Conservation (phyloP, 2,797 vertebrate genomes). For the Poeciliopsis paucimaculata region DNA sequence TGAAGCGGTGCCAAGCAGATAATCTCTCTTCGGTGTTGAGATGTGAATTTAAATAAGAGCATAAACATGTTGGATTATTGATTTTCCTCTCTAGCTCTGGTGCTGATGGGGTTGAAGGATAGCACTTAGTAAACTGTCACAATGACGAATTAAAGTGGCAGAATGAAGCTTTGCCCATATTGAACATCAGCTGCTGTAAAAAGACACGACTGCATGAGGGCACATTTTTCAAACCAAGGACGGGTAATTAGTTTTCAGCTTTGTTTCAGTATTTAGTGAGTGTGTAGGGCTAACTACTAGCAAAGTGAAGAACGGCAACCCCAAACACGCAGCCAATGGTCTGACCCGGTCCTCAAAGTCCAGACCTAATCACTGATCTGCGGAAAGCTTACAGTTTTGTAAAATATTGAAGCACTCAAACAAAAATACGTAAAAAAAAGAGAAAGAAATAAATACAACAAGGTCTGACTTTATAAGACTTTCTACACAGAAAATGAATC, state of each 20-base stretch:
- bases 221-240: background rate
- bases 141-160: constrained; percentile 21
- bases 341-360: background rate
- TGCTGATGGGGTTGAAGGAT: constrained; percentile 60
- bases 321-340: background rate
- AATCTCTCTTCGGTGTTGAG: constrained; percentile 49
- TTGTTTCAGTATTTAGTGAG: background rate
- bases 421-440: background rate
- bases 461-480: background rate
- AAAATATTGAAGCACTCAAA: background rate
- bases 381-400: background rate
- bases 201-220: too few relatives aligned
- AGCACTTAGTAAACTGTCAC: constrained; percentile 50
- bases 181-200: background rate
- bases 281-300: background rate
- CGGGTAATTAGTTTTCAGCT: background rate
- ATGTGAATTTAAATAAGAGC: constrained; percentile 57
- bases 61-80: constrained; percentile 54
- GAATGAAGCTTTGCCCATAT: background rate
- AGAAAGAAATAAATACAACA: background rate
- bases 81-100: constrained; percentile 49
- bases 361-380: background rate
- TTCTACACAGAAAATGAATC: background rate
- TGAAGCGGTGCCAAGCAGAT: constrained; percentile 45
- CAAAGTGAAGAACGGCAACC: background rate